Conservation (phyloP, 2,888 invertebrate species). For the Lottia scabra region DNA sequence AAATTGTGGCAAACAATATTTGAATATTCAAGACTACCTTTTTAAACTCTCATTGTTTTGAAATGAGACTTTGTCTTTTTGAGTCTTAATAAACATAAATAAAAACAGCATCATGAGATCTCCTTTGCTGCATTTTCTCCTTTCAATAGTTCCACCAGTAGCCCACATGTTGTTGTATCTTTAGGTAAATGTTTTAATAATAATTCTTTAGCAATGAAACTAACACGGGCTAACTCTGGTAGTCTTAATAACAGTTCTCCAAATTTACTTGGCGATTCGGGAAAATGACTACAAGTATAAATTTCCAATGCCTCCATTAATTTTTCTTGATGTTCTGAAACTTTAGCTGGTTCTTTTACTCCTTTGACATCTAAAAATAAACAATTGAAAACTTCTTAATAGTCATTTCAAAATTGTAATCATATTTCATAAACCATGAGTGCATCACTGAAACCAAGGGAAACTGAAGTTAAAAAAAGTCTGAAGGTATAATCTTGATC, state of each 20-base stretch:
- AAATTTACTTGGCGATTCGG: conserved; percentile 93
- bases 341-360: conserved; percentile 91
- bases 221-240: conserved; percentile 94
- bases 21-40: too few species aligned
- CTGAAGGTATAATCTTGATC: too few species aligned
- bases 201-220: conserved; percentile 88
- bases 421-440: too few species aligned
- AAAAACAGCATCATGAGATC: background rate
- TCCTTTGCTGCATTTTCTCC: conserved; percentile 52
- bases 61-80: too few species aligned
- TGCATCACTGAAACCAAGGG: too few species aligned
- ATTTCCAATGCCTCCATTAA: conserved; percentile 91
- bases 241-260: conserved; percentile 92
- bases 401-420: too few species aligned
- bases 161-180: conserved; percentile 90
- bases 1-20: too few species aligned
- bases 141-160: conserved; percentile 91
- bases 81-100: too few species aligned
- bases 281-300: conserved; percentile 91
- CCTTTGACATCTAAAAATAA: conserved; percentile 84
- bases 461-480: too few species aligned
- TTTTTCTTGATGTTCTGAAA: conserved; percentile 92
- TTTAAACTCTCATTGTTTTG: too few species aligned
- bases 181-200: conserved; percentile 81
- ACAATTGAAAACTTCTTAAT: conserved; percentile 11